These are phyloP conservation scores for Drosophila affinis DNA, from an alignment of 2,888 invertebrate species.

Conservation along the genomic window DNA sequence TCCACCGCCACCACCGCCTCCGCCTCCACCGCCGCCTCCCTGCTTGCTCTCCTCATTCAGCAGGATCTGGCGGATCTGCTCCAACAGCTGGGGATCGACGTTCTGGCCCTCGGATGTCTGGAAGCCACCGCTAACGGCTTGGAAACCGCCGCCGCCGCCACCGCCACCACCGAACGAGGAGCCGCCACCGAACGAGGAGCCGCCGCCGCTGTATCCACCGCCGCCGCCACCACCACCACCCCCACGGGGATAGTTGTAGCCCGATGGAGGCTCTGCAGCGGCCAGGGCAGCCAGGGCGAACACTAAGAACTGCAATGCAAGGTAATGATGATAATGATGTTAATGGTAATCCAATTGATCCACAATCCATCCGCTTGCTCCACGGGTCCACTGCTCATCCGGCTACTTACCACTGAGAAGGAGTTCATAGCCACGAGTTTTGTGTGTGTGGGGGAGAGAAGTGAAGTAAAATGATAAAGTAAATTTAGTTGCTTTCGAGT, in stretches of 20 bases:
- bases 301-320: conserved; percentile 89
- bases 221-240: conserved; percentile 85
- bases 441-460: conserved; percentile 82
- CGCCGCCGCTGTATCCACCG: conserved; percentile 84
- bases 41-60: conserved; percentile 90
- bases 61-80: conserved; percentile 93
- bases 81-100: conserved; percentile 91
- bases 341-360: conserved; percentile 36
- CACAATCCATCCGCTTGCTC: not conserved
- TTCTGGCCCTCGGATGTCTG: conserved; percentile 93
- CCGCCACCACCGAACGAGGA: conserved; percentile 82
- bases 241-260: conserved; percentile 90
- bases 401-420: conserved; percentile 84
- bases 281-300: conserved; percentile 90
- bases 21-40: conserved; percentile 85
- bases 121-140: conserved; percentile 90
- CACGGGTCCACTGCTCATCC: not conserved
- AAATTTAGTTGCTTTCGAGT: conserved; percentile 84
- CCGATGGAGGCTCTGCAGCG: conserved; percentile 90
- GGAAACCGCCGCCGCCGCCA: conserved; percentile 90
- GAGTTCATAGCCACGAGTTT: conserved; percentile 84
- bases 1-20: conserved; percentile 82
- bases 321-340: conserved; percentile 1
- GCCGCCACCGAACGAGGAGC: conserved; percentile 81
- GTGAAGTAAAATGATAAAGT: conserved; percentile 82